These are phyloP conservation scores for Heliconius erato DNA, from an alignment of 2,888 invertebrate species.

Conservation along the genomic window DNA sequence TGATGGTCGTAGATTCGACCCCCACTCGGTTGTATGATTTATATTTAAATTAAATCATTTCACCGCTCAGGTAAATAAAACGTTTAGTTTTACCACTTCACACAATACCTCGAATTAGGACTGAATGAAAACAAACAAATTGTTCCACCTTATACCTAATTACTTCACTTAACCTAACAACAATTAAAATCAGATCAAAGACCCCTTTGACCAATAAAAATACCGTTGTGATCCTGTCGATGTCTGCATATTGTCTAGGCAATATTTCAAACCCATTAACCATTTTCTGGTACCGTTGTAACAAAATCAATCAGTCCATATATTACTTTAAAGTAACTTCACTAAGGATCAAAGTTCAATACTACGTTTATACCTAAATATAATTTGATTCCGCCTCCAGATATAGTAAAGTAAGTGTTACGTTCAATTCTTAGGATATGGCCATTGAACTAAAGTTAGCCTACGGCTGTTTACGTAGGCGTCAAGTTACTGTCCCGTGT, in stretches of 20 bases:
- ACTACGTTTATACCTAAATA: slow-evolving; percentile 22
- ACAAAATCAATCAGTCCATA: not conserved
- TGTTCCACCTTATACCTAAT: not conserved
- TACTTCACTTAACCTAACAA: slow-evolving; percentile 5
- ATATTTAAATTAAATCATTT: too few species aligned
- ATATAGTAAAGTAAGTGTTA: slow-evolving; percentile 45
- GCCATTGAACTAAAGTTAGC: slow-evolving; percentile 30
- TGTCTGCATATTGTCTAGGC: slow-evolving; percentile 39
- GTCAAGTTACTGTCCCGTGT: slow-evolving; percentile 33
- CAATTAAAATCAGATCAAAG: slow-evolving; percentile 43
- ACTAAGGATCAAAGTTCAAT: slow-evolving; percentile 33
- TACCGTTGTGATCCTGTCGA: slow-evolving; percentile 49
- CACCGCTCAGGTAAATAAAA: not conserved
- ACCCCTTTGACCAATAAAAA: slow-evolving; percentile 47
- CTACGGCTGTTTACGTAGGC: slow-evolving; percentile 34
- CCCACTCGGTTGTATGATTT: not conserved
- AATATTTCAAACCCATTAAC: slow-evolving; percentile 50
- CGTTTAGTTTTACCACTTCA: not conserved
- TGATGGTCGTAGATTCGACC: not conserved
- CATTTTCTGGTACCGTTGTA: slow-evolving; percentile 42
- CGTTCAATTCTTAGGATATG: slow-evolving; percentile 40
- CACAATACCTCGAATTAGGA: not conserved
- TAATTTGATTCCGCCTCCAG: slow-evolving; percentile 49
- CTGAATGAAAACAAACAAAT: not conserved
- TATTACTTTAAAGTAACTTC: not conserved